A percentile compares a stretch with the other conserved stretches of the same genome.
Conservation (phyloP, 2,113 vertebrate genomes). For the Albula goreensis region DNA sequence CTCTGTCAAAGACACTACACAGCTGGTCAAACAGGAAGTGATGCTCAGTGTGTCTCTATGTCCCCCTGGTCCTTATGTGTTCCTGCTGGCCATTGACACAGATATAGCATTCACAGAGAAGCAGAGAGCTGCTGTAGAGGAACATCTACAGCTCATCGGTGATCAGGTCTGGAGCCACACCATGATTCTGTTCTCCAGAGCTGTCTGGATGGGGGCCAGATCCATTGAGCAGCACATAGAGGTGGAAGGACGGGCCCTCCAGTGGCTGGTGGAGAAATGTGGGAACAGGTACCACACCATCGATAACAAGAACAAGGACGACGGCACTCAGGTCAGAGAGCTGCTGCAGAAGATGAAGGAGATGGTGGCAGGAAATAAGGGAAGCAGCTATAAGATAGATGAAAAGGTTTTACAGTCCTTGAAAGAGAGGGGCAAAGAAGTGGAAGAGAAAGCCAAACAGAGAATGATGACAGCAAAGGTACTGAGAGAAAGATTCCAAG, state of each 20-base stretch:
- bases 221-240: slow-evolving; percentile 24
- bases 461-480: slow-evolving; percentile 31
- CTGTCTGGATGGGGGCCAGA: slow-evolving; percentile 4
- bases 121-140: slow-evolving; percentile 18
- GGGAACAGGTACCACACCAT: not conserved
- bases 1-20: no score
- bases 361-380: slow-evolving; percentile 32
- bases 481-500: not conserved
- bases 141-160: slow-evolving; percentile 47
- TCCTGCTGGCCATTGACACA: slow-evolving; percentile 50
- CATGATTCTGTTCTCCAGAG: slow-evolving; percentile 46
- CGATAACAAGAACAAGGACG: no score
- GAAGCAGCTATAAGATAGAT: slow-evolving; percentile 30
- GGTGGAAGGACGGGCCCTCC: slow-evolving; percentile 44
- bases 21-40: no score
- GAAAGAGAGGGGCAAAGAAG: slow-evolving; percentile 9
- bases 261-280: slow-evolving; percentile 39
- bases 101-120: slow-evolving; percentile 12
- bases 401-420: slow-evolving; percentile 26
- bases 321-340: slow-evolving; percentile 18
- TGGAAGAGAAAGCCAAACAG: not conserved
- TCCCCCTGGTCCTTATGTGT: slow-evolving; percentile 48
- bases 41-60: not conserved
- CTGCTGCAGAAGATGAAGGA: slow-evolving; percentile 45
- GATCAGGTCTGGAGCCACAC: slow-evolving; percentile 42